Evolutionary conservation across 1,140 invertebrate genomes (phyloP).

Genomic region (Tribolium castaneum): DNA sequence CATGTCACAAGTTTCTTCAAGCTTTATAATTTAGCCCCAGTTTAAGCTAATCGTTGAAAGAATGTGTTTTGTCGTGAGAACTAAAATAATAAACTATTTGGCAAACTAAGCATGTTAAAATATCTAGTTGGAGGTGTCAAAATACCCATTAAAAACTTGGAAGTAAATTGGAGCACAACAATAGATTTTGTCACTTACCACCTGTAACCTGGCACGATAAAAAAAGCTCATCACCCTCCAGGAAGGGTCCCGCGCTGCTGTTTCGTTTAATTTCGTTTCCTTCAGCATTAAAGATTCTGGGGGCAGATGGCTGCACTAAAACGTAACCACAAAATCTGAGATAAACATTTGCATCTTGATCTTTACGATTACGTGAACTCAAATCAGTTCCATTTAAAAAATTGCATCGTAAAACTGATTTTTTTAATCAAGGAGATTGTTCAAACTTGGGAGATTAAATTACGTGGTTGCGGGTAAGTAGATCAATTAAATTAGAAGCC

Average conservation of each 20-base stretch:
- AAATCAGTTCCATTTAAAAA: too few relatives aligned
- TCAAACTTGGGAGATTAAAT: too few relatives aligned
- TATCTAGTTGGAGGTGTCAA: background rate
- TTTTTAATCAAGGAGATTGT: too few relatives aligned
- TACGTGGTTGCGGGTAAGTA: background rate
- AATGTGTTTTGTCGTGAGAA: background rate
- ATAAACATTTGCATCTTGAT: conserved; percentile 45
- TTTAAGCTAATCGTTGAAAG: too few relatives aligned
- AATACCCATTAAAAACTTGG: conserved; percentile 4
- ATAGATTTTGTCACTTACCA: conserved; percentile 71
- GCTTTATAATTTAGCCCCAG: too few relatives aligned
- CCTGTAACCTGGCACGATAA: conserved; percentile 86
- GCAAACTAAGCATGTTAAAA: background rate
- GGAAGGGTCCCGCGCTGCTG: conserved; percentile 81
- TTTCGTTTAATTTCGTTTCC: conserved; percentile 75
- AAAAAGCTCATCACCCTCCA: conserved; percentile 82
- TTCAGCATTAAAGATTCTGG: conserved; percentile 83
- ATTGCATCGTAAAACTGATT: too few relatives aligned
- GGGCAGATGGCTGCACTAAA: conserved; percentile 81
- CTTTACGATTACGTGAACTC: too few relatives aligned
- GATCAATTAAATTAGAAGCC: background rate
- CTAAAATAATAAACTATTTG: background rate
- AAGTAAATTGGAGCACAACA: background rate
- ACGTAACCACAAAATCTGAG: conserved; percentile 46
- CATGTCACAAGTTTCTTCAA: background rate